These are phyloP conservation scores for Gorsachius magnificus DNA, from an alignment of 2,797 vertebrate genomes.

Conservation along the genomic window DNA sequence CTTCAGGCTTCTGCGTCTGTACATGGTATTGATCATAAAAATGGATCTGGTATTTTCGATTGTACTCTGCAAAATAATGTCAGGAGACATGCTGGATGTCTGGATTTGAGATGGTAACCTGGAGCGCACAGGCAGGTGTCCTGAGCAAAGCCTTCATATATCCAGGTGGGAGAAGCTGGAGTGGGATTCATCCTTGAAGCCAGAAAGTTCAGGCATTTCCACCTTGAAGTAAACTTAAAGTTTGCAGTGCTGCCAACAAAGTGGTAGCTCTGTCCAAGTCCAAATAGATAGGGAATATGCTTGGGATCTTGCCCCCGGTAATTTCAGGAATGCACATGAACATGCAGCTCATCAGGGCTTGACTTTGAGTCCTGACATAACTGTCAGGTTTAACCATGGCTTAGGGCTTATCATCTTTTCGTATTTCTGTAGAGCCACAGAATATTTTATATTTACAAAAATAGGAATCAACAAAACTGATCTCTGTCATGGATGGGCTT, in stretches of 20 bases:
- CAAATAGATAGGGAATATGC: fast-evolving
- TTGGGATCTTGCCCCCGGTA: neutral
- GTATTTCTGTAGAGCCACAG: neutral
- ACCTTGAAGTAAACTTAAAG: neutral
- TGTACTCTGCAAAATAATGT: constrained; percentile 8
- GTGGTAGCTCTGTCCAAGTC: neutral
- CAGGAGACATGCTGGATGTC: neutral
- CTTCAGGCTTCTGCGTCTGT: neutral
- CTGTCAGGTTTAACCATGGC: neutral
- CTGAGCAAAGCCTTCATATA: neutral
- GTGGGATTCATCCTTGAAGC: neutral
- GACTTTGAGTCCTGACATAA: neutral
- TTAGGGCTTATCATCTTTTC: neutral
- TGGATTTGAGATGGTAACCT: neutral
- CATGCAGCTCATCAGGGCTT: neutral
- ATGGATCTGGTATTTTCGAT: neutral
- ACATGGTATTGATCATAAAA: neutral
- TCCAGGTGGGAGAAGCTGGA: neutral
- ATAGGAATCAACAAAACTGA: neutral
- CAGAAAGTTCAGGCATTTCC: constrained; percentile 19
- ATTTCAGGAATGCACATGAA: neutral
- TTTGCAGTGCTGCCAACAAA: neutral
- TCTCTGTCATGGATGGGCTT: neutral
- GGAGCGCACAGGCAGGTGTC: neutral
- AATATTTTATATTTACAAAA: neutral